Evolutionary conservation across 1,140 invertebrate genomes (phyloP), one percentile per base, ranked within the genome.

Genomic region (Belonocnema kinseyi): DNA sequence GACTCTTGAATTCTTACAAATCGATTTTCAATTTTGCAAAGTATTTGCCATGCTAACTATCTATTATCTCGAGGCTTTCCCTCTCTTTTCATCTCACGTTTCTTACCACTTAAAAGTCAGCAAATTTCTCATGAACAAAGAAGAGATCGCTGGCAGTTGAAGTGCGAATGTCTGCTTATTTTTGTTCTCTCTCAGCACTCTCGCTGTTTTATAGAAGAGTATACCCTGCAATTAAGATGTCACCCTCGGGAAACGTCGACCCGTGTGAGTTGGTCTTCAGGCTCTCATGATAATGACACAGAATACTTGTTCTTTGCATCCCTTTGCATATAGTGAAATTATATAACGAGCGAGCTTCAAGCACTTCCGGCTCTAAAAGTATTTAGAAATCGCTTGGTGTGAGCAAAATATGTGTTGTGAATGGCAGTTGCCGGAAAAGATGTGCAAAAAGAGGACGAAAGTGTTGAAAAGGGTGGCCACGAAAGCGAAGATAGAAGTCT

Each of bases 31-130:
- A 3, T 33, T 46, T 46, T 46, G 40, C 40, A 46, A 46, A 46
- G 40, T 46, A 46, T 46, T 46, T 46, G 7, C 10, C 10, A 46
- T 46, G 8, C 5, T 46, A 46, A 66, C 10, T 33, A 33, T 66
- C 16, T 56, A 17, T 56, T 19, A 56, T 19, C 53, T 56, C 14
- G 5, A 56, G 8, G 19, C 4, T 17, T 56, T 56, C n/a, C 53
- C n/a, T 17, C 19, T n/a, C 33, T 66, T 61, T 26, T 66, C 10
- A 50, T 52, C 33, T 66, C 46, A 8, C 33, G n/a, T 21, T 46
- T 40, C n/a, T 19, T 75, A 58, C 50, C 50, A 61, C 73, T 46
- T 50, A 26, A 50, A 54, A 75, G 74, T 66, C 58, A 33, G 58
- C 56, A 26, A 58, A 58, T 21, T 58, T 56, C 13, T 13, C 19